phyloP scores from a whole-genome alignment of 2,888 invertebrate genomes.

The Plebejus anna region DNA sequence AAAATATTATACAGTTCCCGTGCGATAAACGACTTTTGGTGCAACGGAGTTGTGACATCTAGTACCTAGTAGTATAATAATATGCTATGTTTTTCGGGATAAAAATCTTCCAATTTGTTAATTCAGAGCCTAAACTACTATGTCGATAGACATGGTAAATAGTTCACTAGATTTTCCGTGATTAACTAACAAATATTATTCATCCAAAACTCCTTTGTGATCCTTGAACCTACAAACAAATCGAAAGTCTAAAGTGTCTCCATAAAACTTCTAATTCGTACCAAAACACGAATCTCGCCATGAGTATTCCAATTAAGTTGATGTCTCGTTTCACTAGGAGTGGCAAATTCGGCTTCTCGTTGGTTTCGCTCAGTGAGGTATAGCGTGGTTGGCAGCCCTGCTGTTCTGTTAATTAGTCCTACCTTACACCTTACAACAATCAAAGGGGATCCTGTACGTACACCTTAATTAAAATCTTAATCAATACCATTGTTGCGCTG shows the following conservation, averaged over 20 bases:
- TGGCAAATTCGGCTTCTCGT: not conserved
- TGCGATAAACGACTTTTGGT: too few relatives aligned
- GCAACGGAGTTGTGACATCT: too few relatives aligned
- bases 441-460: not conserved
- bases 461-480: slow-evolving; percentile 2
- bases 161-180: too few relatives aligned
- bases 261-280: not conserved
- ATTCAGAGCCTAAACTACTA: too few relatives aligned
- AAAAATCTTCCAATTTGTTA: too few relatives aligned
- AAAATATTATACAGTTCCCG: too few relatives aligned
- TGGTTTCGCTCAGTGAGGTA: not conserved
- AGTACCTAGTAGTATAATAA: too few relatives aligned
- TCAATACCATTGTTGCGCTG: not conserved
- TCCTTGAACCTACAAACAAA: not conserved
- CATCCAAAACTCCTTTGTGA: not conserved
- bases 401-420: not conserved
- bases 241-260: not conserved
- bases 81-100: too few relatives aligned
- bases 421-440: slow-evolving; percentile 10
- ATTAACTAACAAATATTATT: too few relatives aligned
- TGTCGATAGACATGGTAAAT: too few relatives aligned
- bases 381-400: not conserved
- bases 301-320: not conserved
- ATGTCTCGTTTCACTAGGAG: not conserved
- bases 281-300: not conserved